Percentiles rank a stretch among this genome's conserved stretches.
Evolutionary conservation across 2,888 invertebrate species (phyloP).

Genomic region (Ophion costatus): DNA sequence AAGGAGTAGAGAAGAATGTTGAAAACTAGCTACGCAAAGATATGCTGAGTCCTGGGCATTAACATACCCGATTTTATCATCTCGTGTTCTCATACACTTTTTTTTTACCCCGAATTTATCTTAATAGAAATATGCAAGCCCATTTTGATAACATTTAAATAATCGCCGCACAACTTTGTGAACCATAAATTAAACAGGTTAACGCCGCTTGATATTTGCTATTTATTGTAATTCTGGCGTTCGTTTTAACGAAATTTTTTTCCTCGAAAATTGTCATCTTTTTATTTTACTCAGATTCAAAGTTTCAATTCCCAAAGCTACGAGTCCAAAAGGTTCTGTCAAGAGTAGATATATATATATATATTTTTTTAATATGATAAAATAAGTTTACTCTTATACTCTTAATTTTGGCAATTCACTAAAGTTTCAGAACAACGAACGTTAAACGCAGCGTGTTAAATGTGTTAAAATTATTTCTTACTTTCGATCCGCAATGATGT

Average conservation of each 20-base stretch:
- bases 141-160: conserved; percentile 7
- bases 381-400: background rate
- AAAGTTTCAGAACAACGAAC: background rate
- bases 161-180: conserved; percentile 1
- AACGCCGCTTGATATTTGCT: conserved; percentile 1
- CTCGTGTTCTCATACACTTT: conserved; percentile 28
- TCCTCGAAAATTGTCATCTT: background rate
- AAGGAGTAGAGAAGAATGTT: conserved; percentile 14
- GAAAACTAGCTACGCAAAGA: conserved; percentile 18
- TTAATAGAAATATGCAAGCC: conserved; percentile 13
- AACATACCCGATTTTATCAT: conserved; percentile 33
- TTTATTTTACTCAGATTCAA: background rate
- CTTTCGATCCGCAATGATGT: background rate
- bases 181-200: conserved; percentile 20
- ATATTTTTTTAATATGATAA: no score
- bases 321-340: no score
- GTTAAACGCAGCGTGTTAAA: background rate
- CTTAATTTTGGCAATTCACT: background rate
- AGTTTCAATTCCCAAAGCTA: no score
- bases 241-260: background rate
- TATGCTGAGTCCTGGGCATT: conserved; percentile 8
- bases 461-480: background rate
- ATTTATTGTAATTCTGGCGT: conserved; percentile 33
- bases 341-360: no score
- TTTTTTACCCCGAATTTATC: background rate